Conservation (phyloP, 2,888 invertebrate species). For the Darwinula stevensoni region DNA sequence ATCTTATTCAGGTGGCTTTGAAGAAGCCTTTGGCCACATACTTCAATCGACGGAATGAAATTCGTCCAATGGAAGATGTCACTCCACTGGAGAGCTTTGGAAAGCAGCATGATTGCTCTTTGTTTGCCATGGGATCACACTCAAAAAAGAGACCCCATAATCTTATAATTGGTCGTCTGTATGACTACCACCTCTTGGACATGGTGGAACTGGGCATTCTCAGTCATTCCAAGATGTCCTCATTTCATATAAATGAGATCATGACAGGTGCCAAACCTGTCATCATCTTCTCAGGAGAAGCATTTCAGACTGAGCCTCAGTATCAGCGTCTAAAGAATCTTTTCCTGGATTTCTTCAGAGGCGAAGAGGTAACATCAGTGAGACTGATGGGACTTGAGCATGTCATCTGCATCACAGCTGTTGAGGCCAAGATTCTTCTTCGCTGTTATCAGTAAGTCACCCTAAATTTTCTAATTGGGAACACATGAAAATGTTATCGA, state of each 20-base stretch:
- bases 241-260: constrained; percentile 46
- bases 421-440: constrained; percentile 43
- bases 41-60: constrained; percentile 49
- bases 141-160: constrained; percentile 87
- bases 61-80: constrained; percentile 72
- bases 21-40: constrained; percentile 58
- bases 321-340: constrained; percentile 56
- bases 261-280: constrained; percentile 19
- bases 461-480: too few species aligned
- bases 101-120: constrained; percentile 49
- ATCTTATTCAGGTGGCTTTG: constrained; percentile 27
- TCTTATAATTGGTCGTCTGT: constrained; percentile 58
- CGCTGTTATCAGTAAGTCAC: constrained; percentile 36
- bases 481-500: not conserved
- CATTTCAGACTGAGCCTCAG: constrained; percentile 45
- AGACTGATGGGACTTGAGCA: constrained; percentile 80
- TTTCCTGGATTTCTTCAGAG: constrained; percentile 69
- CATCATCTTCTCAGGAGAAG: constrained; percentile 63
- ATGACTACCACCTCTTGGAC: constrained; percentile 63
- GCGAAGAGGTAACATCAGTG: constrained; percentile 45
- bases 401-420: constrained; percentile 59
- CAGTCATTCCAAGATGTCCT: constrained; percentile 24
- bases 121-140: constrained; percentile 71
- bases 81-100: constrained; percentile 34
- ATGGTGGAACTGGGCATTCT: constrained; percentile 87